These are phyloP conservation scores for Chymomyza caudatula DNA, from an alignment of 2,888 invertebrate genomes.

Conservation along the genomic window DNA sequence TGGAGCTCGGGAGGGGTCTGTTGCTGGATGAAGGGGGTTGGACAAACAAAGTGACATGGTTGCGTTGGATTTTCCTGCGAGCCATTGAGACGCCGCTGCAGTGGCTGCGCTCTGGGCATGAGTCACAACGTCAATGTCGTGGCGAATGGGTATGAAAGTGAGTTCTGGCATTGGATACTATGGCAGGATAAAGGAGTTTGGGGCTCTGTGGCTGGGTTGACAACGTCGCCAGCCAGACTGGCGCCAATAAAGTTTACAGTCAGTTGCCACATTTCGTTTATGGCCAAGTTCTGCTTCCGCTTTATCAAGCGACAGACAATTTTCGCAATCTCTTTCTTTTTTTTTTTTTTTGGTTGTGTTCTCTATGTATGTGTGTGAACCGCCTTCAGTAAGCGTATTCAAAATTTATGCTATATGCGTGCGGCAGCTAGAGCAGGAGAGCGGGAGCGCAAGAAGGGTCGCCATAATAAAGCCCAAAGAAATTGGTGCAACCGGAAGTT, in stretches of 20 bases:
- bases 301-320: conserved; percentile 72
- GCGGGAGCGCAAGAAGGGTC: background rate
- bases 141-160: background rate
- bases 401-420: conserved; percentile 72
- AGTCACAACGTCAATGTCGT: conserved; percentile 48
- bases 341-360: conserved; percentile 5
- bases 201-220: no score
- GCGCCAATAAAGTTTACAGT: conserved; percentile 74
- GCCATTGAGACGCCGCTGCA: conserved; percentile 60
- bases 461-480: conserved; percentile 63
- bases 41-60: conserved; percentile 40
- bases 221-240: conserved; percentile 71
- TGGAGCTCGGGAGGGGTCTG: conserved; percentile 2
- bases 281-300: conserved; percentile 71
- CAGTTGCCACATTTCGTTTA: conserved; percentile 73
- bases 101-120: conserved; percentile 42
- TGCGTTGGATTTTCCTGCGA: conserved; percentile 23
- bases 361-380: background rate
- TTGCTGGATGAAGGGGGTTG: conserved; percentile 1
- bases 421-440: conserved; percentile 20
- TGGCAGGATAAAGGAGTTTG: no score
- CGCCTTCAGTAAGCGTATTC: conserved; percentile 47
- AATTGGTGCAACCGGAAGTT: conserved; percentile 67
- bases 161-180: conserved; percentile 11
- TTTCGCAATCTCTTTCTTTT: conserved; percentile 61